These are phyloP conservation scores for Macrosiphum euphorbiae DNA, from an alignment of 2,888 invertebrate genomes.

Conservation along the genomic window DNA sequence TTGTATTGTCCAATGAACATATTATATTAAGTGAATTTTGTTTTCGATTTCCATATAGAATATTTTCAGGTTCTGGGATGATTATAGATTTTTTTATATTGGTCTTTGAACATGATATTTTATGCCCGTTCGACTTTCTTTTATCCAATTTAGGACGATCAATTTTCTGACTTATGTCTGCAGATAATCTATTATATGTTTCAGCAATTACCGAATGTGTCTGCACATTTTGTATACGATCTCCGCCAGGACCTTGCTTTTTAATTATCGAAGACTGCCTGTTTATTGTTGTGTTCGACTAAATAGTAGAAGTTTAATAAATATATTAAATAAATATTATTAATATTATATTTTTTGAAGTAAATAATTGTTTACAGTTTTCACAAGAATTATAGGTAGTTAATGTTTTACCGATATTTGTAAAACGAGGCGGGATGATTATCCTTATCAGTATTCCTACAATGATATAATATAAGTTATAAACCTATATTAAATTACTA, in stretches of 20 bases:
- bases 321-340: not conserved
- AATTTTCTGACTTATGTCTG: not conserved
- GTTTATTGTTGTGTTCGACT: not conserved
- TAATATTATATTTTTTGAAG: not conserved
- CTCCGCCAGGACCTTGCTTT: conserved; percentile 23
- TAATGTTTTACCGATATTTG: not conserved
- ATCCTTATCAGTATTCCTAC: not conserved
- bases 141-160: not conserved
- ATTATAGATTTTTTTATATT: not conserved
- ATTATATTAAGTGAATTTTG: not conserved
- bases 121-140: not conserved
- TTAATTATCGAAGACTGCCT: not conserved
- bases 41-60: not conserved
- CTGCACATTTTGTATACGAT: not conserved
- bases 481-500: not conserved
- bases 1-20: not conserved
- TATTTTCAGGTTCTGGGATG: not conserved
- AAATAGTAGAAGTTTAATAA: not conserved
- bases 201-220: not conserved
- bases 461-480: not conserved
- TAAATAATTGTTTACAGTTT: not conserved
- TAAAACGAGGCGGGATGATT: not conserved
- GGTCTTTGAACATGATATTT: not conserved
- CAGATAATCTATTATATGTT: not conserved
- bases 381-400: not conserved